These are phyloP conservation scores for Phrynocephalus vlangalii DNA, from an alignment of 2,797 vertebrate genomes.

Conservation along the genomic window DNA sequence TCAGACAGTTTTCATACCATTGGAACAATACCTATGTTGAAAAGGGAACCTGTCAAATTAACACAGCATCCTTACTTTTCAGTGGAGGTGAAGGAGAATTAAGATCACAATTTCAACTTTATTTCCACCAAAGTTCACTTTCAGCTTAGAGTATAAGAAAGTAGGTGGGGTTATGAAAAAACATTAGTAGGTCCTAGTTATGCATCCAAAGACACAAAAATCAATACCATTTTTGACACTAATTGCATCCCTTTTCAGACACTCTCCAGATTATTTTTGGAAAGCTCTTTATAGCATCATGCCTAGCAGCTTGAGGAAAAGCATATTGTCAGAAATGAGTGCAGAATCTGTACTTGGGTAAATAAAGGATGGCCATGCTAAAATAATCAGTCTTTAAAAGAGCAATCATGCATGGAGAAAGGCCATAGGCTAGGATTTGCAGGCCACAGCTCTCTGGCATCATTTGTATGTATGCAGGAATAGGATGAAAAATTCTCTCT, in stretches of 20 bases:
- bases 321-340: not conserved
- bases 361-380: slow-evolving; percentile 27
- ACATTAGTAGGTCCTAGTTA: slow-evolving; percentile 19
- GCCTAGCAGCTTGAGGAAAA: slow-evolving; percentile 12
- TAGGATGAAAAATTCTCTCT: slow-evolving; percentile 10
- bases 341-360: not conserved
- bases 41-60: slow-evolving; percentile 1
- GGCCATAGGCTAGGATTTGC: not conserved
- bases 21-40: not conserved
- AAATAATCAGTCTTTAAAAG: not conserved
- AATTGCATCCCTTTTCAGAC: slow-evolving; percentile 26
- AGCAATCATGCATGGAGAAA: not conserved
- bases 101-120: slow-evolving; percentile 24
- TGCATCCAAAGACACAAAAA: slow-evolving; percentile 23
- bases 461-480: not conserved
- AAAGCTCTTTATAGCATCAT: slow-evolving; percentile 14
- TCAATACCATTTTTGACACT: slow-evolving; percentile 28
- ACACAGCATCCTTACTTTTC: slow-evolving; percentile 5
- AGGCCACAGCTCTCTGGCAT: not conserved
- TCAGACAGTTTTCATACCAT: not conserved
- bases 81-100: slow-evolving; percentile 4
- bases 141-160: not conserved
- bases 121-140: slow-evolving; percentile 8
- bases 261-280: slow-evolving; percentile 39
- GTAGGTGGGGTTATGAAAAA: slow-evolving; percentile 1